Base-by-base conservation (phyloP, 2,113 vertebrate genomes). In the Miniopterus natalensis region DNA sequence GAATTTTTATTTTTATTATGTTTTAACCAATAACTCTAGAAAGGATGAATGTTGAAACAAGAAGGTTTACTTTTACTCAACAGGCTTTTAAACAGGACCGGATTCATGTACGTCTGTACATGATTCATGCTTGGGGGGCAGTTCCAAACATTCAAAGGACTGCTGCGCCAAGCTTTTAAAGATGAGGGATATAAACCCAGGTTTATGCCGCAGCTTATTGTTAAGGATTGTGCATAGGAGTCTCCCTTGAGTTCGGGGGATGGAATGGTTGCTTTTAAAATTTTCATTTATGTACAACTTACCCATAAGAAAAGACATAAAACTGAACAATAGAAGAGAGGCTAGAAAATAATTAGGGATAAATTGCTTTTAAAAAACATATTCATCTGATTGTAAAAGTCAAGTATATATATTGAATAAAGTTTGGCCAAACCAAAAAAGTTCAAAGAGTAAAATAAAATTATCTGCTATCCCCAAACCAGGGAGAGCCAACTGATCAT, bases 311-410 rank as follows among this genome's bases (percentile, higher is more conserved):
- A 73, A 71, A 89, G 27, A 77, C 25, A 66, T 45, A 17, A 47
- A 49, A 73, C 66, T 73, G 51, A 88, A 83, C 45, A 42, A 5
- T 29, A 42, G n/a, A 74, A 40, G 49, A 49, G 71, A 78, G 68
- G 49, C 45, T 75, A 92, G 94, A 94, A 93, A 83, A 36, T 87
- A 65, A 86, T 90, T 81, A 75, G 31, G 61, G 53, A 57, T 42
- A 59, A 78, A 63, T 84, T 71, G 25, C 49, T 73, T 94, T 94
- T 68, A 74, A 74, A 49, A 90, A 75, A 85, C 74, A 51, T 29
- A 21, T 70, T 84, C n/a, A 65, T 86, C 70, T 70, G 74, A 86
- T 74, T 36, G 3, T 73, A 70, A 65, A 89, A 92, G 57, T 70
- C 71, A 81, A 14, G 17, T 40, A 84, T 49, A 8, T 59, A 21